Conservation (phyloP, 2,113 vertebrate species). For the Bufo bufo region DNA sequence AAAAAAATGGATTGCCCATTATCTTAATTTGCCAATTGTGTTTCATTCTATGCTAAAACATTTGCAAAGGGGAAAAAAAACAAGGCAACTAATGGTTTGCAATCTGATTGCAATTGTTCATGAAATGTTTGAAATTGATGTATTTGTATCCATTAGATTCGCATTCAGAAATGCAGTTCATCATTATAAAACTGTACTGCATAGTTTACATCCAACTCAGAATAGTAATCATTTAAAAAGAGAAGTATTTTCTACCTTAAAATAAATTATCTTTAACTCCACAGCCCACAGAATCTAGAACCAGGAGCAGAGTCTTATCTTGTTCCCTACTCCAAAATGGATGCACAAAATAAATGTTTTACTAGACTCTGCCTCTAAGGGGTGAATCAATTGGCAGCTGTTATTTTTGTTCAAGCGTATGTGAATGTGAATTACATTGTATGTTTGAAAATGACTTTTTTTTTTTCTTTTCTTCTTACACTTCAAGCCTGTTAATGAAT, state of each 20-base stretch:
- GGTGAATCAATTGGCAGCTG: slow-evolving; percentile 15
- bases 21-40: not conserved
- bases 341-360: not conserved
- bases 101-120: slow-evolving; percentile 29
- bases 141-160: slow-evolving; percentile 1
- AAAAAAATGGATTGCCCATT: not conserved
- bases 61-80: not conserved
- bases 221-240: not conserved
- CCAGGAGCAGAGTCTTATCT: slow-evolving; percentile 11
- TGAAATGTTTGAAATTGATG: slow-evolving; percentile 1
- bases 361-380: slow-evolving; percentile 5
- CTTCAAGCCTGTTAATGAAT: not conserved
- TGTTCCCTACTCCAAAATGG: not conserved
- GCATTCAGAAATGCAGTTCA: not conserved
- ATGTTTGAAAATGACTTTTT: not conserved
- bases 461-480: not conserved
- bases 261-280: not conserved
- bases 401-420: slow-evolving; percentile 29
- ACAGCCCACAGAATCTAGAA: not conserved
- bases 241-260: not conserved
- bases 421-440: slow-evolving; percentile 5
- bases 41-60: not conserved
- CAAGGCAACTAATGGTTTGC: slow-evolving; percentile 11
- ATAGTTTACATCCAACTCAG: not conserved
- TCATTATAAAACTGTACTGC: not conserved